Evolutionary conservation across 2,888 invertebrate genomes (phyloP).

Genomic region (Cosmorhoe ocellata): DNA sequence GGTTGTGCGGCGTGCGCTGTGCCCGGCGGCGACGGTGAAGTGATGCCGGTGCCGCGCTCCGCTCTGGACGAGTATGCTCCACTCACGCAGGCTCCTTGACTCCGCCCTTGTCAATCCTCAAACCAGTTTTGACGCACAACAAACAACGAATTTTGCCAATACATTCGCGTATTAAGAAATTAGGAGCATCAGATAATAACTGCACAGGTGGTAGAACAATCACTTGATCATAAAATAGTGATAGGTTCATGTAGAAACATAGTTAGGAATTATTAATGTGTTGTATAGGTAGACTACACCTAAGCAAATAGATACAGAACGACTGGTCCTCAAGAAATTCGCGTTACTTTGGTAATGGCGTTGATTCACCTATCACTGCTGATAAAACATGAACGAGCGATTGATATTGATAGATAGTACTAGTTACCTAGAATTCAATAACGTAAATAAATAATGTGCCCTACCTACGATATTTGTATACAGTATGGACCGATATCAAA

Average conservation of each 20-base stretch:
- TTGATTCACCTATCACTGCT: conserved; percentile 54
- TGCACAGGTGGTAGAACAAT: neutral
- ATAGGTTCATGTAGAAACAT: too few species aligned
- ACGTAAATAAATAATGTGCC: conserved; percentile 36
- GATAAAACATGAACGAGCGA: conserved; percentile 57
- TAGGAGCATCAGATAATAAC: neutral
- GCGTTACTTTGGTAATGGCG: conserved; percentile 45
- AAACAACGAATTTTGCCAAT: conserved; percentile 1
- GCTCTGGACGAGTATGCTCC: conserved; percentile 30
- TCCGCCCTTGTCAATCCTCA: conserved; percentile 26
- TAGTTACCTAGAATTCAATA: conserved; percentile 54
- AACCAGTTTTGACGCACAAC: conserved; percentile 17
- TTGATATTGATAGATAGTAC: conserved; percentile 38
- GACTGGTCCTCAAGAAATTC: conserved; percentile 10
- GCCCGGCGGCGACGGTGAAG: conserved; percentile 54
- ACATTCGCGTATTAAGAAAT: conserved; percentile 3
- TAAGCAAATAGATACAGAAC: neutral
- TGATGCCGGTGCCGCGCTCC: conserved; percentile 42
- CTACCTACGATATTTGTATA: conserved; percentile 1
- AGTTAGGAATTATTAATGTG: too few species aligned
- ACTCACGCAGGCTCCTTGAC: conserved; percentile 63
- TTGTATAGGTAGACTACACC: too few species aligned
- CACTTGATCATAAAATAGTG: neutral
- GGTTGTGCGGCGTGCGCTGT: conserved; percentile 53
- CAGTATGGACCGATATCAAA: neutral